These are phyloP conservation scores for Tuberolachnus salignus DNA, from an alignment of 2,888 invertebrate genomes.

Conservation along the genomic window DNA sequence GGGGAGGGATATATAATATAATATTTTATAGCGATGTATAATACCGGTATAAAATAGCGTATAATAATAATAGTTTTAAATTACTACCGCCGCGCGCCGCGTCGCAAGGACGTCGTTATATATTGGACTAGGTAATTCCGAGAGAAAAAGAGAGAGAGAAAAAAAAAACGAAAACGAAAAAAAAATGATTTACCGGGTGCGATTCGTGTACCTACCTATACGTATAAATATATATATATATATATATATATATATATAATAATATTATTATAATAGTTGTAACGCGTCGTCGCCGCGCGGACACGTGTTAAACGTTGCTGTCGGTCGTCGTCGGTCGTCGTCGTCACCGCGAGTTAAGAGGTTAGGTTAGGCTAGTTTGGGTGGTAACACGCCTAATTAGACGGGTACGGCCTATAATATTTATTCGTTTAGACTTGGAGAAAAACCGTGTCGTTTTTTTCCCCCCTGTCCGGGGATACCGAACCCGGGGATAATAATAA, in stretches of 20 bases:
- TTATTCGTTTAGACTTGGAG: conserved; percentile 43
- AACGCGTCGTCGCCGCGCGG: not conserved
- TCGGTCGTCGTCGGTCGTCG: not conserved
- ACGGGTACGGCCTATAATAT: conserved; percentile 3
- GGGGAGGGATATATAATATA: too few species aligned
- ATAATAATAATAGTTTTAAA: conserved; percentile 48
- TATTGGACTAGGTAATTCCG: conserved; percentile 50
- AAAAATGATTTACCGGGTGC: conserved; percentile 52
- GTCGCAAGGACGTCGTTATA: conserved; percentile 48
- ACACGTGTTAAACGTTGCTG: conserved; percentile 54
- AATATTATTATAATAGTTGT: too few species aligned
- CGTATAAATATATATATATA: not conserved
- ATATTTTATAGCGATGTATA: too few species aligned
- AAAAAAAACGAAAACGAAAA: conserved; percentile 15
- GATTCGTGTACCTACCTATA: not conserved
- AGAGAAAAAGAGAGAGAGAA: not conserved
- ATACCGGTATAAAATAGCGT: conserved; percentile 14
- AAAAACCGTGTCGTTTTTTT: conserved; percentile 24
- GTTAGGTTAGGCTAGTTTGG: too few species aligned
- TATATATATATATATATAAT: not conserved
- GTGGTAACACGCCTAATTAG: conserved; percentile 46
- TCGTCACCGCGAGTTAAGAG: conserved; percentile 14
- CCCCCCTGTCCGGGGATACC: too few species aligned
- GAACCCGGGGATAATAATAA: not conserved
- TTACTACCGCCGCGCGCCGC: conserved; percentile 38